phyloP scores from a whole-genome alignment of 2,888 invertebrate species.

The Stenodera caucasica region DNA sequence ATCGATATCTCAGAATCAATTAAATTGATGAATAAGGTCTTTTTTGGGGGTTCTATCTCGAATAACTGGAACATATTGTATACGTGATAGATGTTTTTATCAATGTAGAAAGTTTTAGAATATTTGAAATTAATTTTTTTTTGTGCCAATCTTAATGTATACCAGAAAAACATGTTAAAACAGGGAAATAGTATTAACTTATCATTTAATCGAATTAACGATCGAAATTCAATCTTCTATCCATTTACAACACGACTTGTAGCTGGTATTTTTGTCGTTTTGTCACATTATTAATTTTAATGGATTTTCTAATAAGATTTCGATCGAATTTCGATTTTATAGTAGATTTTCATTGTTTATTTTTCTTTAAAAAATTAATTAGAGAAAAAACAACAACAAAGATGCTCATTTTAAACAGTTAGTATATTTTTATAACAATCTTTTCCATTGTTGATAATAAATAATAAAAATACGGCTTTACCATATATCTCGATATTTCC shows the following conservation, averaged over 20 bases:
- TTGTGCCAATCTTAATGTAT: constrained; percentile 2
- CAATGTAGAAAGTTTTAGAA: too few species aligned
- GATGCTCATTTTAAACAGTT: constrained; percentile 26
- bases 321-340: not conserved
- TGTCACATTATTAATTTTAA: not conserved
- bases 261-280: not conserved
- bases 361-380: constrained; percentile 1
- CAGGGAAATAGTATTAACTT: not conserved
- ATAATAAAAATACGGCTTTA: constrained; percentile 21
- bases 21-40: too few species aligned
- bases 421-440: constrained; percentile 31
- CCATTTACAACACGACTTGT: not conserved
- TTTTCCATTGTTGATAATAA: constrained; percentile 29
- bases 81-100: not conserved
- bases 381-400: constrained; percentile 3
- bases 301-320: constrained; percentile 1
- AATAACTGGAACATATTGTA: too few species aligned
- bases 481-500: constrained; percentile 2
- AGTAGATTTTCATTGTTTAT: constrained; percentile 1
- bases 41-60: too few species aligned
- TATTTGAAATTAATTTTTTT: too few species aligned
- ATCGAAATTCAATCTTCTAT: not conserved
- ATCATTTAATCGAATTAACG: not conserved
- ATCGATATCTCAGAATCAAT: too few species aligned
- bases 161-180: not conserved